Evolutionary conservation across 2,113 vertebrate species (phyloP), one percentile per base, ranked within the genome.

Genomic region (Cariama cristata): DNA sequence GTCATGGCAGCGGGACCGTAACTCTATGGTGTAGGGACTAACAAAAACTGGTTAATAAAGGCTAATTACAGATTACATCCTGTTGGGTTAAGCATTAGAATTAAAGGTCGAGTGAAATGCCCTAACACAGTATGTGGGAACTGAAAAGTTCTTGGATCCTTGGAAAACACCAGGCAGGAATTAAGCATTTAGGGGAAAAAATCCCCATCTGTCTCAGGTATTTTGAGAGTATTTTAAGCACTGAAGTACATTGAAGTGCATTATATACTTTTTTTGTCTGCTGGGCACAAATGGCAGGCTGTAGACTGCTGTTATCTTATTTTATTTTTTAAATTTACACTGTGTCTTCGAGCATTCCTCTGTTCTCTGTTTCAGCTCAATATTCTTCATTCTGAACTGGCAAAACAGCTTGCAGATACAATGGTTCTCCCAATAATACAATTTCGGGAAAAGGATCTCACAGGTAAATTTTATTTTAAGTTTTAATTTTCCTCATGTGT

Each of bases 381-480:
- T 93, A 93, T 98, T 84, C 98, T 99, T 73, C 99, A 99, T 93
- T 98, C 98, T 30, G 99, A 99, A 90, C 98, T 99, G 88, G 99
- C 99, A 79, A 99, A 98, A 84, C 99, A 99, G 97, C 98, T 99
- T 97, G 99, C 99, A 16, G 99, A 99, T 98, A 98, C 98, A 64
- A 99, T 99, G 99, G 98, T 99, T 87, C 99, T 99, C 86, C 99
- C 99, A 64, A 98, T 99, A 95, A 99, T 99, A 97, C 99, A 99
- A 21, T 99, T 99, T 97, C 98, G 99, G 95, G 99, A 99, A 97
- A 99, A 99, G 88, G 99, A 99, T 96, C 99, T 99, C 81, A 99
- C 99, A 97, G 99, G 99, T 99, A 98, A 93, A 84, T 68, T 86
- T 69, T 38, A 20, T 40, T 63, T 49, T 71, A 50, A 27, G 23